Conservation (phyloP, 2,888 invertebrate genomes). For the Agriotes lineatus region DNA sequence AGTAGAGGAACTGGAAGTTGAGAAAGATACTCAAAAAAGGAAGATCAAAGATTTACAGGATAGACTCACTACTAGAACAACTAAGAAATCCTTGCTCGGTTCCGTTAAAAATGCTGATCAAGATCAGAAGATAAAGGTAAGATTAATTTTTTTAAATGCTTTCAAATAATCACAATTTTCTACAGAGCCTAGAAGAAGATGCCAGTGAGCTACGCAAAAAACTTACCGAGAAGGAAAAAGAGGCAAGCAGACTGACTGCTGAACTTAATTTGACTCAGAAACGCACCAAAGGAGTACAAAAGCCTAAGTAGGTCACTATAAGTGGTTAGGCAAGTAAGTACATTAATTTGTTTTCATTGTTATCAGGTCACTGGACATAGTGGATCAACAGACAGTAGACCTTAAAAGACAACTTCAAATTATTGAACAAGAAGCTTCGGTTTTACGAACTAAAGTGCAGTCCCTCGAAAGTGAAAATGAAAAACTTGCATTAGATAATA, state of each 20-base stretch:
- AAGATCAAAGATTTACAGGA: conserved; percentile 84
- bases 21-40: conserved; percentile 79
- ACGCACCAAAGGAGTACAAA: conserved; percentile 71
- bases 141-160: too few relatives aligned
- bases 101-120: conserved; percentile 68
- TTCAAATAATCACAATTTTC: too few relatives aligned
- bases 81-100: conserved; percentile 52
- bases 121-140: conserved; percentile 74
- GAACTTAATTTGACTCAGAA: conserved; percentile 76
- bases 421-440: conserved; percentile 81
- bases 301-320: conserved; percentile 50
- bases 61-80: conserved; percentile 70
- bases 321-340: neutral
- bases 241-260: conserved; percentile 81
- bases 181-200: conserved; percentile 80
- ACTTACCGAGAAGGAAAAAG: conserved; percentile 85
- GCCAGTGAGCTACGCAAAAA: conserved; percentile 80
- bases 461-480: conserved; percentile 82
- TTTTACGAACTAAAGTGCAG: conserved; percentile 76
- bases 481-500: conserved; percentile 80
- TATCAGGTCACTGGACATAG: conserved; percentile 71
- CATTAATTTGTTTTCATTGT: neutral
- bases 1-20: conserved; percentile 86
- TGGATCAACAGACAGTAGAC: conserved; percentile 76
- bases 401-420: conserved; percentile 80